Evolutionary conservation across 1,140 invertebrate species (phyloP).

Genomic region (Trichoplusia ni): DNA sequence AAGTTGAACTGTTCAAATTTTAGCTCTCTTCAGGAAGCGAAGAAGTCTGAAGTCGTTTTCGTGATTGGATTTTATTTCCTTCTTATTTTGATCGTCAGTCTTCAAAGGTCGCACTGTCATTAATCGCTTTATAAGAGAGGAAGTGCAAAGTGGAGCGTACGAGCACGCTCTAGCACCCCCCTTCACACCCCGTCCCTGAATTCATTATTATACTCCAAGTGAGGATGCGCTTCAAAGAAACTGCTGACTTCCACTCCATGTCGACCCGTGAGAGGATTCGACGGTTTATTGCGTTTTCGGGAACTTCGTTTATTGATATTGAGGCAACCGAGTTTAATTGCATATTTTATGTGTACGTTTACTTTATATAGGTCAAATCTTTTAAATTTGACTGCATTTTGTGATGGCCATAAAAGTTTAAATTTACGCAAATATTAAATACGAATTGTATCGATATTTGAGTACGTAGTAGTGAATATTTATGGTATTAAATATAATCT

Average conservation of each 20-base stretch:
- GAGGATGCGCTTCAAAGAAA: conserved; percentile 69
- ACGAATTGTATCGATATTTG: too few relatives aligned
- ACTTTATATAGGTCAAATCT: too few relatives aligned
- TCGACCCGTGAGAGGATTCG: conserved; percentile 41
- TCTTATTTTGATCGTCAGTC: conserved; percentile 55
- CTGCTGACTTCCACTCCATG: conserved; percentile 56
- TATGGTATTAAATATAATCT: too few relatives aligned
- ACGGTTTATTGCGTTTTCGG: conserved; percentile 60
- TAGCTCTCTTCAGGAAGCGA: conserved; percentile 4
- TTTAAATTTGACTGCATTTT: too few relatives aligned
- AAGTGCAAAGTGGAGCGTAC: conserved; percentile 67
- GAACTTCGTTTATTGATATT: conserved; percentile 48
- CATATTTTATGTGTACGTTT: neutral
- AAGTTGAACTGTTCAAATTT: neutral
- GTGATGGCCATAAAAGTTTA: too few relatives aligned
- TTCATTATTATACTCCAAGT: conserved; percentile 69
- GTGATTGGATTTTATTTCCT: conserved; percentile 63
- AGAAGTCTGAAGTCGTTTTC: conserved; percentile 23
- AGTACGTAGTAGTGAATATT: too few relatives aligned
- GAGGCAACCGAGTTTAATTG: conserved; percentile 17
- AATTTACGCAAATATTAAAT: too few relatives aligned
- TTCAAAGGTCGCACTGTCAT: conserved; percentile 60
- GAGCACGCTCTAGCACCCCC: conserved; percentile 54
- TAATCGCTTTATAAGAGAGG: conserved; percentile 69
- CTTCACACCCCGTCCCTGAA: conserved; percentile 50